Evolutionary conservation across 2,888 invertebrate genomes (phyloP), one percentile per base, ranked within the genome.

Genomic region (Andrena minutula): DNA sequence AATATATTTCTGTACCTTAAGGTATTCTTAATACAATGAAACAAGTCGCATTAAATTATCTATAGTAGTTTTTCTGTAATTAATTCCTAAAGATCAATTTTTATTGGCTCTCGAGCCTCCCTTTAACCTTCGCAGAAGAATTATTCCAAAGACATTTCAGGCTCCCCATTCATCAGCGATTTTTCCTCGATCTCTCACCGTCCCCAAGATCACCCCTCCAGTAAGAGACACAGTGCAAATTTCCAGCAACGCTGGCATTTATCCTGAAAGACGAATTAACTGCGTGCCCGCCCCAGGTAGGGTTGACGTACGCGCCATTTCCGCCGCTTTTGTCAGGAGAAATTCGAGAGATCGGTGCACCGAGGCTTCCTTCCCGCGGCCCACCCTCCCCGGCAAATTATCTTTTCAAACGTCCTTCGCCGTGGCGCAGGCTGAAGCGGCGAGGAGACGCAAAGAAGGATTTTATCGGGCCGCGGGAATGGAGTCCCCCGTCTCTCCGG

Each of bases 381-480:
- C 20, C 20, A 20, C 51, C n/a, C 20, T 20, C 30, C n/a, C 47
- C 26, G 30, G 64, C 28, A 68, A 83, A 81, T 84, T 51, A 86
- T 84, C 81, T 72, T 75, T 75, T 68, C 61, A 70, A 82, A 69
- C 47, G 53, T 63, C 30, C 56, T 56, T 77, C 58, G 23, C 20
- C 23, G n/a, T 16, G 2, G 49, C 28, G 28, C 56, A 41, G n/a
- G 28, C 51, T 41, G 30, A 26, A 20, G 12, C 20, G 23, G 56
- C 49, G 53, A 20, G 12, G 12, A 20, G 32, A 6, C 60, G 69
- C 78, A 72, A 73, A 79, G 78, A 61, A 76, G 78, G 84, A 82
- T 70, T 66, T 77, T 64, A 83, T 83, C 79, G 63, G 10, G 28
- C 8, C 53, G 7, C 32, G 69, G 35, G 26, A 56, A 65, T 41